A percentile compares a stretch with the other conserved stretches of the same genome.
Conservation (phyloP, 2,113 vertebrate genomes). For the Equus quagga region DNA sequence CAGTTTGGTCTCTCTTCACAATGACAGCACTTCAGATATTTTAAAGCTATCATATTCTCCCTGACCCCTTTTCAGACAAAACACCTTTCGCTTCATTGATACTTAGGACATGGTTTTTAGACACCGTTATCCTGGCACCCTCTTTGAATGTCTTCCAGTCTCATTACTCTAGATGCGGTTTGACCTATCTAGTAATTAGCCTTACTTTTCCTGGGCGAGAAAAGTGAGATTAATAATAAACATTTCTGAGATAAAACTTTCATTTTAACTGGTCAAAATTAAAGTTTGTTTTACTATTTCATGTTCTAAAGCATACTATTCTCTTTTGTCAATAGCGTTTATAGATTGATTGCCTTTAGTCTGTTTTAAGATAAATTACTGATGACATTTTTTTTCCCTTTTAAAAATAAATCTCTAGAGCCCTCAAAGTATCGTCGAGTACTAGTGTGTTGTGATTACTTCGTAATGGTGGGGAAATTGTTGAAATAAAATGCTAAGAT, state of each 20-base stretch:
- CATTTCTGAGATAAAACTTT: conserved; percentile 45
- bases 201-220: conserved; percentile 9
- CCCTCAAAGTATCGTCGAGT: background rate
- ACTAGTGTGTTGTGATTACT: background rate
- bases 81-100: background rate
- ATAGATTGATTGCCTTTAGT: background rate
- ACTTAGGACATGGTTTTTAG: background rate
- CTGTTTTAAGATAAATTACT: conserved; percentile 38
- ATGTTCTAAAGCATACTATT: background rate
- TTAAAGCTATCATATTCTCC: background rate
- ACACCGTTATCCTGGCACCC: background rate
- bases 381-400: background rate
- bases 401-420: conserved; percentile 17
- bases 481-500: conserved; percentile 6
- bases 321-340: background rate
- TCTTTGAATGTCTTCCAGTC: background rate
- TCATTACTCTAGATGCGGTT: background rate
- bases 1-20: background rate
- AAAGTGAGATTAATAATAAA: conserved; percentile 39
- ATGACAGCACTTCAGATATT: background rate
- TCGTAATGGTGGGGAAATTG: conserved; percentile 40
- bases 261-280: conserved; percentile 15
- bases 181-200: background rate
- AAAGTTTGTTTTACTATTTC: conserved; percentile 15
- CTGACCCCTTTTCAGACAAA: background rate